Conservation (phyloP, 2,113 vertebrate genomes). For the Ovis aries region DNA sequence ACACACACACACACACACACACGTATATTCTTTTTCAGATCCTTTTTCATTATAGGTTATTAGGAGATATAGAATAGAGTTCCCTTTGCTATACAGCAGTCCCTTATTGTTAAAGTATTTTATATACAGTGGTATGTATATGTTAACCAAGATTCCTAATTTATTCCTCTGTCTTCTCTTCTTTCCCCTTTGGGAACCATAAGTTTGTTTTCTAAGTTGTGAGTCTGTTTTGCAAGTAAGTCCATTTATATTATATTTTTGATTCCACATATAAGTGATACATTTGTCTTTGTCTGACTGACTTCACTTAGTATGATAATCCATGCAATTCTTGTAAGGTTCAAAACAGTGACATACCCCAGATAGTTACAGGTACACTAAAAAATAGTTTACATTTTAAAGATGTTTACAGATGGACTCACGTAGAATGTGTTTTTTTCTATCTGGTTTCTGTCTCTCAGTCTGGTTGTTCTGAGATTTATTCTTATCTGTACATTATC, state of each 20-base stretch:
- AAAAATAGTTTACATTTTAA: not conserved
- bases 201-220: not conserved
- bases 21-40: not conserved
- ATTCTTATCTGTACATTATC: not conserved
- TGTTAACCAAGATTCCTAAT: not conserved
- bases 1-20: not conserved
- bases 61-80: not conserved
- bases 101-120: not conserved
- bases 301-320: not conserved
- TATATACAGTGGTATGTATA: not conserved
- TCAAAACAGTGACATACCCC: not conserved
- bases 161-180: not conserved
- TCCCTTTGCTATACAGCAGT: not conserved
- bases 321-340: not conserved
- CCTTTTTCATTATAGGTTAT: not conserved
- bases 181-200: not conserved
- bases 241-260: not conserved
- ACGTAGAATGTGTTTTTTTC: not conserved
- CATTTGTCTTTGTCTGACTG: not conserved
- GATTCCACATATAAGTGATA: not conserved
- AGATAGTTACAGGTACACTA: not conserved
- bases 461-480: not conserved
- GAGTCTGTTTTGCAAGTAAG: not conserved
- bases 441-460: not conserved
- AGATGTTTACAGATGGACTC: not conserved